Conservation (phyloP, 2,888 invertebrate species). For the Apocheima hispidaria region DNA sequence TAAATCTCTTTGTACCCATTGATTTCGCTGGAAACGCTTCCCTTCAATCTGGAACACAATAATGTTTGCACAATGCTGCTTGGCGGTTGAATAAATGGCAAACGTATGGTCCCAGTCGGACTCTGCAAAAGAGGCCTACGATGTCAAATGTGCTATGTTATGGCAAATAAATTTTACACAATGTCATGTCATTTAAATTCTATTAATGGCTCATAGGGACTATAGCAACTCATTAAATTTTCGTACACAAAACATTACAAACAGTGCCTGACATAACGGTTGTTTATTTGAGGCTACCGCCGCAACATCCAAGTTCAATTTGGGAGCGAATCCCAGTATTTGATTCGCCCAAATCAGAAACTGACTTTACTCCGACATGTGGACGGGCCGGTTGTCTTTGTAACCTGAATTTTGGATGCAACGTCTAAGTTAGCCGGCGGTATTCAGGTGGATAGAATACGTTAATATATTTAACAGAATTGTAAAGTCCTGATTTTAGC, state of each 20-base stretch:
- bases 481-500: too few relatives aligned
- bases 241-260: slow-evolving; percentile 51
- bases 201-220: slow-evolving; percentile 13
- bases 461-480: slow-evolving; percentile 50
- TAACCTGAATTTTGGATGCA: slow-evolving; percentile 76
- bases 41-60: too few relatives aligned
- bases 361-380: slow-evolving; percentile 59
- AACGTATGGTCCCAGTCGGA: too few relatives aligned
- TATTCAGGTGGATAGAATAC: slow-evolving; percentile 70
- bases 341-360: slow-evolving; percentile 60
- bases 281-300: slow-evolving; percentile 61
- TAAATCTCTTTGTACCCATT: too few relatives aligned
- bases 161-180: neutral
- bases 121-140: too few relatives aligned
- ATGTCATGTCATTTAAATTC: neutral
- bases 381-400: slow-evolving; percentile 67
- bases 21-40: too few relatives aligned
- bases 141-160: too few relatives aligned
- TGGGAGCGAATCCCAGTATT: slow-evolving; percentile 59
- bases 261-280: slow-evolving; percentile 22
- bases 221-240: slow-evolving; percentile 54
- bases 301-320: slow-evolving; percentile 63
- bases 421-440: slow-evolving; percentile 69
- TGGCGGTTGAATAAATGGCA: too few relatives aligned
- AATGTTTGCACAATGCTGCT: too few relatives aligned